phyloP scores from a whole-genome alignment of 2,888 invertebrate species.

The Pycnomerus fuliginosus region DNA sequence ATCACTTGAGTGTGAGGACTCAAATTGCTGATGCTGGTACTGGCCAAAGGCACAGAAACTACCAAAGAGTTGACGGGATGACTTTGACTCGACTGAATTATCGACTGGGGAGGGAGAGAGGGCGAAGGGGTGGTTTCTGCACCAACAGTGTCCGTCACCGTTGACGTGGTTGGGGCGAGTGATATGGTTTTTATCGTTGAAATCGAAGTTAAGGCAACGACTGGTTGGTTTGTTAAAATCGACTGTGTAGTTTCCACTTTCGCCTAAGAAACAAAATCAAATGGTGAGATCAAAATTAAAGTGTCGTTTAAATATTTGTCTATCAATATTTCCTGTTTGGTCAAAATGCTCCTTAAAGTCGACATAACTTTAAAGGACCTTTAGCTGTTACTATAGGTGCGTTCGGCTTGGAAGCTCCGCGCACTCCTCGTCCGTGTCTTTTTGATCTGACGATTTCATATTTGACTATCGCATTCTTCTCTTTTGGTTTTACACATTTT shows the following conservation, averaged over 20 bases:
- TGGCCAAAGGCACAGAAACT: slow-evolving; percentile 64
- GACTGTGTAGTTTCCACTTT: slow-evolving; percentile 43
- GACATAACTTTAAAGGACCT: too few relatives aligned
- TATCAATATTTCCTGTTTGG: too few relatives aligned
- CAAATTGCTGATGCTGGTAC: slow-evolving; percentile 52
- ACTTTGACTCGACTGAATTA: slow-evolving; percentile 19
- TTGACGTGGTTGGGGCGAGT: slow-evolving; percentile 24
- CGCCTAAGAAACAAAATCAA: slow-evolving; percentile 27
- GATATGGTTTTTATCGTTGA: slow-evolving; percentile 37
- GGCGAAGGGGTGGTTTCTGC: slow-evolving; percentile 30
- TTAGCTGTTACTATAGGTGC: too few relatives aligned
- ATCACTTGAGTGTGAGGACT: slow-evolving; percentile 46
- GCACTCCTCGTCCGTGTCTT: too few relatives aligned
- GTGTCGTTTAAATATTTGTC: too few relatives aligned
- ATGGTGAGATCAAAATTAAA: too few relatives aligned
- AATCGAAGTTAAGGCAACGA: slow-evolving; percentile 46
- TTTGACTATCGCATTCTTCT: too few relatives aligned
- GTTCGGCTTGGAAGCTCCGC: too few relatives aligned
- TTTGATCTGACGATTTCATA: too few relatives aligned
- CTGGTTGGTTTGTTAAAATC: slow-evolving; percentile 43
- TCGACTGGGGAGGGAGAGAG: slow-evolving; percentile 21
- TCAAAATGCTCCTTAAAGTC: too few relatives aligned
- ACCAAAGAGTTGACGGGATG: slow-evolving; percentile 53
- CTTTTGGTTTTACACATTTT: too few relatives aligned
- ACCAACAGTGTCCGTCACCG: slow-evolving; percentile 26